Evolutionary conservation across 1,140 invertebrate species (phyloP).

Genomic region (Hydropsyche tenuis): DNA sequence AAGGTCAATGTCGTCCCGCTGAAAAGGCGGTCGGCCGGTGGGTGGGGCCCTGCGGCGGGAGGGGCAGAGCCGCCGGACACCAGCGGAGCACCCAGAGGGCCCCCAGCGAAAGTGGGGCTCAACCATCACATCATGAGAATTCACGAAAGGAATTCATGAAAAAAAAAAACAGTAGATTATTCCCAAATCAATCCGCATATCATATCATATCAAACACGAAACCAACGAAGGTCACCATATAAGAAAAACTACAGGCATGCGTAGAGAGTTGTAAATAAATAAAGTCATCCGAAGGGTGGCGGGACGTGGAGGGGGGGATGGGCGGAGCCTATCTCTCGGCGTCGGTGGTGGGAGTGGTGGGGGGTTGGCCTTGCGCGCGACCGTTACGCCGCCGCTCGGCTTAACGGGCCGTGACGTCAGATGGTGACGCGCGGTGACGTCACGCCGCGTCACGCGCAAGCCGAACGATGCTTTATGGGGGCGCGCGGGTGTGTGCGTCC

Average conservation of each 20-base stretch:
- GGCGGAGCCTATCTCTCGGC: constrained; percentile 52
- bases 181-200: too few relatives aligned
- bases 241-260: too few relatives aligned
- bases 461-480: too few relatives aligned
- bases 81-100: too few relatives aligned
- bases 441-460: constrained; percentile 46
- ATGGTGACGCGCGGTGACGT: constrained; percentile 53
- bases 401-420: constrained; percentile 57
- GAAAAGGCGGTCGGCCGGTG: not conserved
- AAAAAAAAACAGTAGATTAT: too few relatives aligned
- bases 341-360: not conserved
- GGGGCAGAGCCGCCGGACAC: too few relatives aligned
- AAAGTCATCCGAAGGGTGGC: not conserved
- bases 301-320: not conserved
- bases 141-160: too few relatives aligned
- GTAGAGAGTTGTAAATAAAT: constrained; percentile 10
- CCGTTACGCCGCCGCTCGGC: constrained; percentile 54
- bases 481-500: constrained; percentile 52
- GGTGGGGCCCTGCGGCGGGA: not conserved
- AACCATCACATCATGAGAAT: not conserved
- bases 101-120: too few relatives aligned
- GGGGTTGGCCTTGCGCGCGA: constrained; percentile 34
- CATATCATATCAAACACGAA: too few relatives aligned
- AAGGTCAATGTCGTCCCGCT: constrained; percentile 3
- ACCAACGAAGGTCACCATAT: too few relatives aligned